Conservation (phyloP, 2,113 vertebrate species). For the Leptosomus discolor region DNA sequence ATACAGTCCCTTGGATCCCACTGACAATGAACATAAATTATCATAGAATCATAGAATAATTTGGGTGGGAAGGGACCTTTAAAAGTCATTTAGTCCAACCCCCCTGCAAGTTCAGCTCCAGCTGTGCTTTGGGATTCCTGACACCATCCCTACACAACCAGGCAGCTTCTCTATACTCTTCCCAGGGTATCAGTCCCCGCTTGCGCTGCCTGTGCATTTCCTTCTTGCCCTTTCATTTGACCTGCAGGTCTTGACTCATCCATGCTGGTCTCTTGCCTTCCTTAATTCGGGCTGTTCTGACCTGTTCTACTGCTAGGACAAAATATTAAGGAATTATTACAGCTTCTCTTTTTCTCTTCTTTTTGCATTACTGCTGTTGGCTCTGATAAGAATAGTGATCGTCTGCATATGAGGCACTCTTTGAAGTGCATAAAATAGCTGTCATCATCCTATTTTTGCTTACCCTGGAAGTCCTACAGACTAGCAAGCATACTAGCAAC, state of each 20-base stretch:
- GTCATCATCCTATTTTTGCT: background rate
- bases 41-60: too few species aligned
- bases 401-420: background rate
- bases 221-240: background rate
- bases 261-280: background rate
- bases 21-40: background rate
- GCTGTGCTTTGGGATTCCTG: background rate
- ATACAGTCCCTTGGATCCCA: background rate
- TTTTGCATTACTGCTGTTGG: background rate
- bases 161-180: background rate
- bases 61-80: background rate
- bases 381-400: background rate
- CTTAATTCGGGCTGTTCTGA: background rate
- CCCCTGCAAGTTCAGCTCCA: background rate
- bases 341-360: background rate
- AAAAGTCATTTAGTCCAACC: background rate
- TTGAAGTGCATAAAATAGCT: background rate
- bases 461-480: background rate
- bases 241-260: background rate
- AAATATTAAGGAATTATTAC: background rate
- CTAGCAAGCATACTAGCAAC: background rate
- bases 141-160: background rate
- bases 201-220: background rate
- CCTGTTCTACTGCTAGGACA: background rate
- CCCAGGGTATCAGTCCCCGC: background rate